A percentile compares a stretch with the other conserved stretches of the same genome.
phyloP scores from a whole-genome alignment of 2,888 invertebrate species.

The Neoaliturus tenellus region DNA sequence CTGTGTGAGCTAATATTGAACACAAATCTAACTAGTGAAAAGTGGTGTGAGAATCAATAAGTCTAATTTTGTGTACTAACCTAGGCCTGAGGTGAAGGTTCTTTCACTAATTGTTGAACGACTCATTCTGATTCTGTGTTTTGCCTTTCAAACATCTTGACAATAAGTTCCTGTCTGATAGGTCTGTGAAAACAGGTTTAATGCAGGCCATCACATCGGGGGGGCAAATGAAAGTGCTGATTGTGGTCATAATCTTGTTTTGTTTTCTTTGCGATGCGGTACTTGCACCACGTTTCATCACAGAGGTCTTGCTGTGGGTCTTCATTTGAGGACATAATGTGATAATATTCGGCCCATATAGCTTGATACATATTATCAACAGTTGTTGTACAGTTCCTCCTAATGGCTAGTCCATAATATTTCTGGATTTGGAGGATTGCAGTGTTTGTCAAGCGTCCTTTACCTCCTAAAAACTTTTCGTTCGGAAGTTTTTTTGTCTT shows the following conservation, averaged over 20 bases:
- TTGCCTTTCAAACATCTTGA: slow-evolving; percentile 51
- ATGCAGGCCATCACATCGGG: slow-evolving; percentile 49
- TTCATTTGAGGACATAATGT: slow-evolving; percentile 63
- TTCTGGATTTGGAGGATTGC: slow-evolving; percentile 46
- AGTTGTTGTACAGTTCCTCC: slow-evolving; percentile 19
- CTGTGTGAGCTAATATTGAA: too few species aligned
- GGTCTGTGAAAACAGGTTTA: slow-evolving; percentile 53
- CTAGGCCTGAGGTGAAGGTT: too few species aligned
- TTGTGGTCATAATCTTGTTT: slow-evolving; percentile 41
- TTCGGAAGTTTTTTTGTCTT: slow-evolving; percentile 35
- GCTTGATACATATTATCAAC: slow-evolving; percentile 39
- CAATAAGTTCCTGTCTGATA: slow-evolving; percentile 28
- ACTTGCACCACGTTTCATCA: slow-evolving; percentile 66
- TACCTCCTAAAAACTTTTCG: slow-evolving; percentile 2
- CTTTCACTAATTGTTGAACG: too few species aligned
- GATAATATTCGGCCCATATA: slow-evolving; percentile 50
- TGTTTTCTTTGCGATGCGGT: slow-evolving; percentile 43
- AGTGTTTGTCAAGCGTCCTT: slow-evolving; percentile 37
- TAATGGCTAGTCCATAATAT: slow-evolving; percentile 37
- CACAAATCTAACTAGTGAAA: too few species aligned
- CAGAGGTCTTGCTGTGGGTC: slow-evolving; percentile 62
- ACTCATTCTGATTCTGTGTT: slow-evolving; percentile 54
- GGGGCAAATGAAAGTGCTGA: slow-evolving; percentile 53
- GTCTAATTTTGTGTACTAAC: too few species aligned
- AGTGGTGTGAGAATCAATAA: too few species aligned